Percentiles rank a stretch among this genome's conserved stretches.
Evolutionary conservation across 2,797 vertebrate species (phyloP).

Genomic region (Squalus acanthias): DNA sequence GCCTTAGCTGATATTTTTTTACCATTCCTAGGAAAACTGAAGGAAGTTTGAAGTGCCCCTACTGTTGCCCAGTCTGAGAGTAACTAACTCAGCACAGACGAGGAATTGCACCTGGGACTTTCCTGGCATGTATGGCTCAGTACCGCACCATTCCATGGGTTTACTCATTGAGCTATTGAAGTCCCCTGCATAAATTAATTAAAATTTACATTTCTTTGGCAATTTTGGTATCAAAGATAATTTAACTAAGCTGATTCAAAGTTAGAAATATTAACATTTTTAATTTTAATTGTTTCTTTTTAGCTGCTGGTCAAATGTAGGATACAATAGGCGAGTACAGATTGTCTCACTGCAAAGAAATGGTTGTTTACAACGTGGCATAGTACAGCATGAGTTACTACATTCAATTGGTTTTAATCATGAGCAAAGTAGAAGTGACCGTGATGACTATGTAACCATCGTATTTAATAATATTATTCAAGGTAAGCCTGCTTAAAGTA

Average conservation of each 20-base stretch:
- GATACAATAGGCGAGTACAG: conserved; percentile 70
- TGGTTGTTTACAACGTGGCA: conserved; percentile 74
- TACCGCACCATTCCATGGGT: background rate
- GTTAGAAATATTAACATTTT: background rate
- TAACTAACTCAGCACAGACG: too few species aligned
- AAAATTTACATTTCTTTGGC: background rate
- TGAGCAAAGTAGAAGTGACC: conserved; percentile 76
- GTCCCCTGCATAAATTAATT: background rate
- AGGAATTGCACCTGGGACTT: background rate
- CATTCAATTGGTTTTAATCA: conserved; percentile 80
- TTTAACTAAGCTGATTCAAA: background rate
- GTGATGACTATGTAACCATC: conserved; percentile 71
- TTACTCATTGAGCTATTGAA: background rate
- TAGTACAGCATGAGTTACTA: conserved; percentile 74
- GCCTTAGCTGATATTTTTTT: background rate
- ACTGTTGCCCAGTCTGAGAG: background rate
- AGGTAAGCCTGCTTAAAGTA: conserved; percentile 46
- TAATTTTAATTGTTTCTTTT: conserved; percentile 10
- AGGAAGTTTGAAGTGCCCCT: background rate
- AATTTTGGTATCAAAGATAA: background rate
- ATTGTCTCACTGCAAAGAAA: conserved; percentile 69
- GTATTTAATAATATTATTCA: conserved; percentile 74
- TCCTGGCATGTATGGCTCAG: background rate
- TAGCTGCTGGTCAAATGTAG: conserved; percentile 82
- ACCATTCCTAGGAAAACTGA: background rate